Evolutionary conservation across 2,797 vertebrate genomes (phyloP), one percentile per base, ranked within the genome.

Genomic region (Falco peregrinus): DNA sequence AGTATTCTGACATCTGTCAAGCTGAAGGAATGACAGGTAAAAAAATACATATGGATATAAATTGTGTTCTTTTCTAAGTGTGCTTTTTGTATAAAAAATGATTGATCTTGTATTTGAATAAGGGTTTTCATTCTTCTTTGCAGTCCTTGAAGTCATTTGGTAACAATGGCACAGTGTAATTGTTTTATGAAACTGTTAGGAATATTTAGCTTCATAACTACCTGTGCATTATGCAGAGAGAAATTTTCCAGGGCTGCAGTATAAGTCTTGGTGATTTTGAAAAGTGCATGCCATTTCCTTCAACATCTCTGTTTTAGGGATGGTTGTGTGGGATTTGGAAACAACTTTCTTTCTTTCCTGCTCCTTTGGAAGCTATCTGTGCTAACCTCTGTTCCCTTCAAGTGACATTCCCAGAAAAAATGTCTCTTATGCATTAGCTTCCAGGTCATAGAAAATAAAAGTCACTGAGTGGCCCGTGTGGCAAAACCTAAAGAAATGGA

Each of bases 1-100:
- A 78, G 73, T 93, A 90, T 77, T 95, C 88, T 88, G 93, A 96
- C 89, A 94, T 83, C 86, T 60, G 76, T 94, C 96, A 96, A 92
- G 63, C 86, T 74, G 86, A 97, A 87, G 63, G 83, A 93, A 90
- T 96, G 96, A 95, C 91, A 97, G 90, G 76, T 85, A 80, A 93
- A 95, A 96, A 96, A 97, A 84, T 90, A 95, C 88, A 41, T 51
- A 59, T 85, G 79, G 94, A 86, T 95, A 95, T 65, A 95, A 95
- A 97, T 93, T 69, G 19, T 13, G 7, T 90, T 94, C 50, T 88
- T 93, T 73, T 63, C 37, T 78, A 71, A 94, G n/a, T 57, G 53
- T 84, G 59, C 37, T 87, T 95, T 96, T 95, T 93, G 48, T 89
- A 87, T 85, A 89, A 92, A 85, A 93, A 89, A 39, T 92, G 75